Conservation (phyloP, 2,113 vertebrate genomes). For the Spea bombifrons region DNA sequence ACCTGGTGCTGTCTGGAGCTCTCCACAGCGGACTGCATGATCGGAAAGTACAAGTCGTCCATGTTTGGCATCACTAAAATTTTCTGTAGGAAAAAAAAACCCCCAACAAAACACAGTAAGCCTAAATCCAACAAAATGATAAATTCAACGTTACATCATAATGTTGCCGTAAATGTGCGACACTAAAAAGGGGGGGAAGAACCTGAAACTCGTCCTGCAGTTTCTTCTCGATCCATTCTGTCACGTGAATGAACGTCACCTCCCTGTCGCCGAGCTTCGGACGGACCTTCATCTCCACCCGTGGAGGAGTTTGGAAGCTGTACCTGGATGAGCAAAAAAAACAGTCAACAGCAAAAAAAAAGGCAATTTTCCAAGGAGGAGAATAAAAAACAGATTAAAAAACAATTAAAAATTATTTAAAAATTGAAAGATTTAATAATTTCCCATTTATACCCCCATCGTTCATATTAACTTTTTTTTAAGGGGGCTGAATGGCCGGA, state of each 20-base stretch:
- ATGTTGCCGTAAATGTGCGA: not conserved
- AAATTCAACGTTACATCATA: not conserved
- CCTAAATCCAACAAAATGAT: too few relatives aligned
- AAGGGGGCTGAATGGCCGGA: too few relatives aligned
- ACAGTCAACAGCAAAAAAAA: too few relatives aligned
- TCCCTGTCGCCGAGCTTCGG: constrained; percentile 83
- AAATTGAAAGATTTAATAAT: too few relatives aligned
- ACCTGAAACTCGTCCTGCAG: constrained; percentile 87
- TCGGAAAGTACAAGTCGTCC: constrained; percentile 82
- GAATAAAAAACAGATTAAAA: too few relatives aligned
- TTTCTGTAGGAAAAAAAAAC: constrained; percentile 70
- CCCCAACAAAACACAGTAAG: not conserved
- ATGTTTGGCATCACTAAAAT: constrained; percentile 88
- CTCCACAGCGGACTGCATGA: constrained; percentile 74
- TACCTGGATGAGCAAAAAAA: constrained; percentile 65
- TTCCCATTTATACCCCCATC: too few relatives aligned
- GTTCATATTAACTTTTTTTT: too few relatives aligned
- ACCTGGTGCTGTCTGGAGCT: constrained; percentile 4
- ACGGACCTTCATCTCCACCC: constrained; percentile 76
- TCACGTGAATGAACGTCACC: constrained; percentile 81
- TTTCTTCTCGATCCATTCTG: constrained; percentile 85
- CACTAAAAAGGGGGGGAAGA: not conserved
- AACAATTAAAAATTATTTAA: too few relatives aligned
- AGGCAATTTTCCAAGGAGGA: too few relatives aligned
- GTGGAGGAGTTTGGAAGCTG: constrained; percentile 79